Evolutionary conservation across 2,113 vertebrate genomes (phyloP).

Genomic region (Microtus ochrogaster): DNA sequence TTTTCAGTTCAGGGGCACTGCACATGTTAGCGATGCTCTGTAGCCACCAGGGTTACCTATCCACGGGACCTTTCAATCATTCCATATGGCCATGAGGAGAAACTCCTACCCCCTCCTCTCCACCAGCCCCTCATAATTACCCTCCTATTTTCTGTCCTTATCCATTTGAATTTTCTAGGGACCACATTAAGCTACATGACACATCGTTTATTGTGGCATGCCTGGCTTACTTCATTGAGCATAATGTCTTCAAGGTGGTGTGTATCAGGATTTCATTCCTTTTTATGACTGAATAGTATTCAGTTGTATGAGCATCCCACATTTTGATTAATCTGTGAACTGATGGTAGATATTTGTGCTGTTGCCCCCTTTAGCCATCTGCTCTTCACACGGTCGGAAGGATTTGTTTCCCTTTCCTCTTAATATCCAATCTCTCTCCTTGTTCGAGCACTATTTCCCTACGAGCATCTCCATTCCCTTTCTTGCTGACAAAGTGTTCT

Average conservation of each 20-base stretch:
- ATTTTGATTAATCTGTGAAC: neutral
- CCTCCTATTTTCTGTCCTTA: neutral
- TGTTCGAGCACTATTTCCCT: neutral
- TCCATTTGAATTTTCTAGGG: neutral
- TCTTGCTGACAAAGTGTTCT: neutral
- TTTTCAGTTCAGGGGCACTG: neutral
- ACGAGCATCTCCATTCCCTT: neutral
- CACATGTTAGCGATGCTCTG: neutral
- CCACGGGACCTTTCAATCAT: neutral
- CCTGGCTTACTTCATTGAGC: neutral
- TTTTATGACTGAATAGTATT: slow-evolving; percentile 2
- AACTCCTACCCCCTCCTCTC: neutral
- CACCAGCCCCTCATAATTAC: neutral
- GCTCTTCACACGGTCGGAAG: neutral
- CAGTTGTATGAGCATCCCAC: neutral
- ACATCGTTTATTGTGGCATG: neutral
- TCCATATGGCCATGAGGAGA: neutral
- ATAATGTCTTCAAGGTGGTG: neutral
- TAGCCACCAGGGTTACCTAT: neutral
- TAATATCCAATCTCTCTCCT: neutral
- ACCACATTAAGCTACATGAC: neutral
- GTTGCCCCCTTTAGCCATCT: neutral
- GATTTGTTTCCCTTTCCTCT: neutral
- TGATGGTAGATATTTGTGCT: neutral
- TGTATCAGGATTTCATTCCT: neutral